Percentiles rank a stretch among this genome's conserved stretches.
phyloP scores from a whole-genome alignment of 64 coral and sea anemone genomes.

The Porites australiensis region DNA sequence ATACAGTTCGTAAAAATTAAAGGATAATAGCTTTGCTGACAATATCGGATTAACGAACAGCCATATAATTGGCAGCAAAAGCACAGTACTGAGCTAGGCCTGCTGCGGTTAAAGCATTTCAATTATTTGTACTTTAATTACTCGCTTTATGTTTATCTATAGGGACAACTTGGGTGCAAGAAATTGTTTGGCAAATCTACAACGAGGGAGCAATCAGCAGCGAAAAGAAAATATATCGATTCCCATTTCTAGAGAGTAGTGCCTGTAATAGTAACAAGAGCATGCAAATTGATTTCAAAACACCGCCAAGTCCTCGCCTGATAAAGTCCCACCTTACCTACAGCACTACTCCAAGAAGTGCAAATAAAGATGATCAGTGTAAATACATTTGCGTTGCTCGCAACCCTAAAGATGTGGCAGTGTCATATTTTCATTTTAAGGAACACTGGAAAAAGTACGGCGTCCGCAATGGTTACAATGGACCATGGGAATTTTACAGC shows the following conservation, averaged over 20 bases:
- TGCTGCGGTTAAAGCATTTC: too few species aligned
- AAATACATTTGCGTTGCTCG: conserved; percentile 52
- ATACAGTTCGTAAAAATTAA: too few species aligned
- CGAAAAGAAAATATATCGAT: neutral
- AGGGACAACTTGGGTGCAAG: conserved; percentile 25
- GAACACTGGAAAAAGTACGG: too few species aligned
- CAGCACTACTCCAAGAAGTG: neutral
- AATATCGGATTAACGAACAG: too few species aligned
- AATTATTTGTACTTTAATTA: too few species aligned
- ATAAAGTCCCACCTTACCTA: too few species aligned
- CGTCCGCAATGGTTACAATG: neutral
- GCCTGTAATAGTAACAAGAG: neutral
- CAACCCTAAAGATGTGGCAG: conserved; percentile 45
- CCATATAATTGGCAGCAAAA: too few species aligned
- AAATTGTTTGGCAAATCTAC: conserved; percentile 54
- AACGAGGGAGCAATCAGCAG: neutral
- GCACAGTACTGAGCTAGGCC: too few species aligned
- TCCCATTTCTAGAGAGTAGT: conserved; percentile 10
- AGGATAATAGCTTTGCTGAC: too few species aligned
- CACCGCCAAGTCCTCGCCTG: too few species aligned
- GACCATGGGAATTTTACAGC: neutral
- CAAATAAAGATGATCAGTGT: neutral
- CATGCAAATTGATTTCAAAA: too few species aligned
- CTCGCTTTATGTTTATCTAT: too few species aligned
- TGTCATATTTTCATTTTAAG: neutral